Percentiles rank a stretch among this genome's conserved stretches.
Evolutionary conservation across 2,888 invertebrate species (phyloP).

Genomic region (Ctenicera cuprea): DNA sequence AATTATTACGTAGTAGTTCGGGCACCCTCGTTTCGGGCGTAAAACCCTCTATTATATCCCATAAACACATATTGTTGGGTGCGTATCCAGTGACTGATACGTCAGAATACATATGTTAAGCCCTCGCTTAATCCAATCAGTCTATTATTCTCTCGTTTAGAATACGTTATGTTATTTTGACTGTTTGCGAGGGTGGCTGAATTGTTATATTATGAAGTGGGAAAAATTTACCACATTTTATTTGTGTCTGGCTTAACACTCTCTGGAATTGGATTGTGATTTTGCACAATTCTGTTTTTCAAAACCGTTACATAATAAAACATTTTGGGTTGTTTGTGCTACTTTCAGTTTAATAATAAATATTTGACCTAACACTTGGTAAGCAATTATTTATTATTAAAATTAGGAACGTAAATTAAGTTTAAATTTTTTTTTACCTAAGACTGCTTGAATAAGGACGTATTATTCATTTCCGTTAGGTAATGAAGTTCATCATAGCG

Average conservation of each 20-base stretch:
- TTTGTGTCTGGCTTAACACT: slow-evolving; percentile 18
- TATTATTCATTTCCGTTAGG: no score
- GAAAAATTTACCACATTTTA: slow-evolving; percentile 45
- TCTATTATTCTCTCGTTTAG: slow-evolving; percentile 67
- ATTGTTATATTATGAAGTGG: slow-evolving; percentile 51
- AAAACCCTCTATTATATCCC: slow-evolving; percentile 51
- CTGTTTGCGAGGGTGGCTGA: slow-evolving; percentile 63
- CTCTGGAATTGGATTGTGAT: slow-evolving; percentile 3
- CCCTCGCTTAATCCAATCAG: slow-evolving; percentile 65
- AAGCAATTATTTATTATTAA: no score
- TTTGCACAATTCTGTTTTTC: slow-evolving; percentile 30
- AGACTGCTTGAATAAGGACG: no score
- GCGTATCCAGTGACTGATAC: slow-evolving; percentile 53
- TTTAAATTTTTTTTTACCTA: no score
- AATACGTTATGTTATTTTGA: slow-evolving; percentile 65
- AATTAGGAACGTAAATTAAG: no score
- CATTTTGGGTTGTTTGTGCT: neutral
- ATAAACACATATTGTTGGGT: slow-evolving; percentile 53
- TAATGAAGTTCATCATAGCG: no score
- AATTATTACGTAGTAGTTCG: slow-evolving; percentile 43
- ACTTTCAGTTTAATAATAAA: neutral
- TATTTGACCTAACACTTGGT: neutral
- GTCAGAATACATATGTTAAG: slow-evolving; percentile 54
- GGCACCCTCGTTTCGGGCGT: slow-evolving; percentile 39
- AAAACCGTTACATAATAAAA: slow-evolving; percentile 4